Percentiles rank a stretch among this genome's conserved stretches.
Conservation (phyloP, 2,888 invertebrate species). For the Drosophila affinis region DNA sequence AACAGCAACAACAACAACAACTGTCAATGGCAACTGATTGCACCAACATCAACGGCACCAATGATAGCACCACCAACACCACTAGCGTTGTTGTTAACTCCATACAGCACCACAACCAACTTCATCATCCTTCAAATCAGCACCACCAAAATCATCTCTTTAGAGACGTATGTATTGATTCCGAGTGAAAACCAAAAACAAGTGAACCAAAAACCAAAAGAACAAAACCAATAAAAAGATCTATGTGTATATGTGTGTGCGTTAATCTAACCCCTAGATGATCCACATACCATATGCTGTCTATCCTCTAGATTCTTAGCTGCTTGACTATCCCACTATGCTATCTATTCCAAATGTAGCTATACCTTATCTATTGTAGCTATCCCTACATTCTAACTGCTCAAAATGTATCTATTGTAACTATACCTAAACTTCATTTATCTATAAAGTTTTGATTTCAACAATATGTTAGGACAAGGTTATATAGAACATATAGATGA, state of each 20-base stretch:
- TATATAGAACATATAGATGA: not conserved
- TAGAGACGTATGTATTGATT: slow-evolving; percentile 84
- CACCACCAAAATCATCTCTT: slow-evolving; percentile 84
- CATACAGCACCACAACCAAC: slow-evolving; percentile 84
- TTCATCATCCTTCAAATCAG: slow-evolving; percentile 82
- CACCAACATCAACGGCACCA: slow-evolving; percentile 75
- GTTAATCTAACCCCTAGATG: slow-evolving; percentile 19
- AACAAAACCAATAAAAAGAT: not conserved
- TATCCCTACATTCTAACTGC: not conserved
- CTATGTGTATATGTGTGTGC: slow-evolving; percentile 10
- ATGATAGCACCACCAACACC: slow-evolving; percentile 81
- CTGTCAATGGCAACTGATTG: slow-evolving; percentile 64
- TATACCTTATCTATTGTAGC: not conserved
- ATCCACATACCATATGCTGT: not conserved
- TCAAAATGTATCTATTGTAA: not conserved
- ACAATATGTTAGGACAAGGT: not conserved
- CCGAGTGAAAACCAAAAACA: slow-evolving; percentile 32
- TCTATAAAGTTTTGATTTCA: not conserved
- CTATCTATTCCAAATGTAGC: not conserved
- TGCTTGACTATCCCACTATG: not conserved
- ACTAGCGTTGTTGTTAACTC: slow-evolving; percentile 83
- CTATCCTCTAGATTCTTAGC: not conserved
- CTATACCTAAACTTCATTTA: not conserved
- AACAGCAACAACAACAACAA: slow-evolving; percentile 50
- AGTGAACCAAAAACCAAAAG: not conserved